Percentiles rank a stretch among this genome's conserved stretches.
These are phyloP conservation scores for Psammodynastes pulverulentus DNA, from an alignment of 2,113 vertebrate genomes.

Conservation along the genomic window DNA sequence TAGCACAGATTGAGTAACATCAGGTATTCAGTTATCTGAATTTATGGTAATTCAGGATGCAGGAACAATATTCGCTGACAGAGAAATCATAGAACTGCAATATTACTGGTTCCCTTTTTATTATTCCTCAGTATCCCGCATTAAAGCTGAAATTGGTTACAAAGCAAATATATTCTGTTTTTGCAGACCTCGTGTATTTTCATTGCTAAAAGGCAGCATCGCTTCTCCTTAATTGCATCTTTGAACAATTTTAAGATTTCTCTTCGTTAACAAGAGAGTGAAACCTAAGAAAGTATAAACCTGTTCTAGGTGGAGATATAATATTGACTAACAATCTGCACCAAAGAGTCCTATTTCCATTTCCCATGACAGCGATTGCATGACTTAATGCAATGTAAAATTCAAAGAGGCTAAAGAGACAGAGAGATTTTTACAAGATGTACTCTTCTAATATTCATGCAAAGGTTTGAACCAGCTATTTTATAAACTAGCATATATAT, in stretches of 20 bases:
- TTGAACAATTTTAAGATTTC: constrained; percentile 14
- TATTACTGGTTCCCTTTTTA: constrained; percentile 25
- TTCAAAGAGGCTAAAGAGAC: constrained; percentile 37
- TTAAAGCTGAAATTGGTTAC: constrained; percentile 39
- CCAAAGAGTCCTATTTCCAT: constrained; percentile 28
- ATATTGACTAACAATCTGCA: constrained; percentile 8
- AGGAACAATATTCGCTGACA: constrained; percentile 12
- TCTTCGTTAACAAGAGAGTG: constrained; percentile 15
- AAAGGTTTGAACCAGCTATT: constrained; percentile 31
- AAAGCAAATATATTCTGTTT: constrained; percentile 38
- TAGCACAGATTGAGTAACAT: not conserved
- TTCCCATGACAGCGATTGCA: constrained; percentile 2
- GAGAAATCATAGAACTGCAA: constrained; percentile 22
- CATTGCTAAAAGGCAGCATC: constrained; percentile 13
- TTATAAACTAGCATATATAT: constrained; percentile 36
- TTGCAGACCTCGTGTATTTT: constrained; percentile 34
- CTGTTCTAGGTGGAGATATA: not conserved
- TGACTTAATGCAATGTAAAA: not conserved
- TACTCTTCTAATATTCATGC: constrained; percentile 37
- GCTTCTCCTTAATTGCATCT: constrained; percentile 21
- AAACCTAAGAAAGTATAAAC: constrained; percentile 10
- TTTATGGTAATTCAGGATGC: constrained; percentile 2
- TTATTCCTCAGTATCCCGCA: constrained; percentile 18
- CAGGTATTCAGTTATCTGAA: constrained; percentile 12
- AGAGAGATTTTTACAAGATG: constrained; percentile 12